phyloP scores from a whole-genome alignment of 1,140 invertebrate species.

The Oreohelix idahoensis region DNA sequence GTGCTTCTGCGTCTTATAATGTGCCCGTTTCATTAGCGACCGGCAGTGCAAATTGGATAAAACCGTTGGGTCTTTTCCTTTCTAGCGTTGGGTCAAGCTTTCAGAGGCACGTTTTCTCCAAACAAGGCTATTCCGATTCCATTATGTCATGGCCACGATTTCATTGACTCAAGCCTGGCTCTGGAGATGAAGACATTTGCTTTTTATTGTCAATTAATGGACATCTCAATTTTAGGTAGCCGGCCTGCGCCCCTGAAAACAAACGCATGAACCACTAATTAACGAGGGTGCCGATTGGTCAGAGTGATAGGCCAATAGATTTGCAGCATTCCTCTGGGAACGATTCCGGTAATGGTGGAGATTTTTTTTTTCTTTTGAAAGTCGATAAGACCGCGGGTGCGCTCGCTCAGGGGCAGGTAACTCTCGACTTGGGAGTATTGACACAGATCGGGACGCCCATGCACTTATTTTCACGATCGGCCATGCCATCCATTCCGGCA shows the following conservation, averaged over 20 bases:
- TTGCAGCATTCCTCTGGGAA: conserved; percentile 28
- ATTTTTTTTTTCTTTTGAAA: neutral
- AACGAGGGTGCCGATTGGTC: conserved; percentile 32
- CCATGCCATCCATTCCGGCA: conserved; percentile 26
- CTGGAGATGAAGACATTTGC: conserved; percentile 24
- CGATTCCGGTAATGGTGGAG: conserved; percentile 27
- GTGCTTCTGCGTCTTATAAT: conserved; percentile 14
- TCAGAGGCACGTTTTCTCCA: neutral
- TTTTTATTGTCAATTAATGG: conserved; percentile 40
- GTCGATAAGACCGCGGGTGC: conserved; percentile 31
- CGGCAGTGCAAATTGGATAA: conserved; percentile 24
- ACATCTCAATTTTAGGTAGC: neutral
- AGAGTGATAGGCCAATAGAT: conserved; percentile 38
- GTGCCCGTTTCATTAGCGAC: conserved; percentile 27
- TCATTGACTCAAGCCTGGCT: neutral
- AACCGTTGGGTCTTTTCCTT: conserved; percentile 12
- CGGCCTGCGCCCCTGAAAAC: conserved; percentile 1
- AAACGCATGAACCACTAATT: conserved; percentile 33
- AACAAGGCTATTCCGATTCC: conserved; percentile 26
- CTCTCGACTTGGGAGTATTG: conserved; percentile 22
- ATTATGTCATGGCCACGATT: conserved; percentile 4
- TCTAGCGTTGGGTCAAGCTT: neutral
- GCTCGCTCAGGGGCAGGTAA: conserved; percentile 22
- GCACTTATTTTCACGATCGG: conserved; percentile 29
- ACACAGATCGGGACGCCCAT: conserved; percentile 24